Base-by-base conservation (phyloP, 2,113 vertebrate genomes). In the Bubo blakistoni region DNA sequence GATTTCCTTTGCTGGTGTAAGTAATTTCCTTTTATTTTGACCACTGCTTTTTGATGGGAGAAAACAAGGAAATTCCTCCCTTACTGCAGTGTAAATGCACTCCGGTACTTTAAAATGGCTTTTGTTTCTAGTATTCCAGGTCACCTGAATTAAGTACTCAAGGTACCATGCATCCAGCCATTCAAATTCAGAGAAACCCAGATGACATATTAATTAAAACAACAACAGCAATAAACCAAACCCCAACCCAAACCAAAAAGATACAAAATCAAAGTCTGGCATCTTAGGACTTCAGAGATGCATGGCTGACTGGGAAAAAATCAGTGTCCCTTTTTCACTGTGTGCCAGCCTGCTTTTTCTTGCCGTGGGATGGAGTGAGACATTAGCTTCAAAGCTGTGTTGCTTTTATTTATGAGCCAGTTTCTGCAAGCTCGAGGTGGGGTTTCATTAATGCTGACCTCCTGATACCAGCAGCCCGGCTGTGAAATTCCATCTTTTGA, bases 1-100 rank as follows among this genome's bases (percentile, higher is more conserved):
- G 99, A 87, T 99, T 66, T 98, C 99, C 57, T 98, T 99, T 66
- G 83, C 98, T 58, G 99, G 99, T 96, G 99, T 99, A 98, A 98
- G 99, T 98, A 90, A 81, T 70, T 95, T 82, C 73, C 16, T 57
- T 85, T 87, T 76, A 42, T 83, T 96, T 92, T 76, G 32, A 87
- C 34, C 8, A 16, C 36, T 59, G 16, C 11, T 90, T 82, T 83
- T 11, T 42, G n/a, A 44, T 19, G 61, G 21, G 72, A 63, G 32
- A 70, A 81, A 73, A n/a, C 2, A 21, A 57, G 8, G 30, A 61
- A 78, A 34, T 52, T 66, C 7, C 22, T 88, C 22, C 34, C 26
- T 81, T 72, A 57, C 10, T 69, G n/a, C 26, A 71, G 20, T 38
- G 25, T 76, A 63, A 84, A 47, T 84, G 44, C 25, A 42, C 7